A percentile compares a stretch with the other conserved stretches of the same genome.
Conservation (phyloP, 2,797 vertebrate species). For the Epinephelus awoara region DNA sequence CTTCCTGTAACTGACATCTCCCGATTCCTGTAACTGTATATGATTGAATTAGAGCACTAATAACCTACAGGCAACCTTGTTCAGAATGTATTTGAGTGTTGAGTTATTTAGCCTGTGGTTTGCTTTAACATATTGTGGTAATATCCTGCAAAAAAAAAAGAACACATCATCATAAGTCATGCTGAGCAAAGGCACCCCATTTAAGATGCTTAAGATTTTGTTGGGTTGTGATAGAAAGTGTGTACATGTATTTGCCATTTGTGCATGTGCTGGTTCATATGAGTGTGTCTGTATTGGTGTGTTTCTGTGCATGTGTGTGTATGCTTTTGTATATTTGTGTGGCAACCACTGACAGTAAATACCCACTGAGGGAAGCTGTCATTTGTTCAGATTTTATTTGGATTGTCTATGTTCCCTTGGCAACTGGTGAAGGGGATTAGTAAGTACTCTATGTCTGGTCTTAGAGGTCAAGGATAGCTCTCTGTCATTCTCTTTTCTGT, state of each 20-base stretch:
- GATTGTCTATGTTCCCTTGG: slow-evolving; percentile 63
- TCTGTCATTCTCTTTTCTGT: slow-evolving; percentile 54
- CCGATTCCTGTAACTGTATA: not conserved
- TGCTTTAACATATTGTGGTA: not conserved
- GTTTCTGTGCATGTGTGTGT: not conserved
- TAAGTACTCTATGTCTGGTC: slow-evolving; percentile 61
- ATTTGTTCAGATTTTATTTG: slow-evolving; percentile 57
- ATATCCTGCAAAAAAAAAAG: not conserved
- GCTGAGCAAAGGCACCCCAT: not conserved
- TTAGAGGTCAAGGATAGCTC: slow-evolving; percentile 66
- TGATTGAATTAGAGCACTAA: not conserved
- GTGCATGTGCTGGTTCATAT: not conserved
- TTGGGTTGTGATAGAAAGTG: not conserved
- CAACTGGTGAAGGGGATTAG: slow-evolving; percentile 65
- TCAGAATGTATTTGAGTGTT: not conserved
- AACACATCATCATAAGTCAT: not conserved
- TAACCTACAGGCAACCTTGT: not conserved
- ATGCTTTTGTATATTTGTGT: not conserved
- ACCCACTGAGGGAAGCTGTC: slow-evolving; percentile 36
- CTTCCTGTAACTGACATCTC: not conserved
- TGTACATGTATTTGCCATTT: not conserved
- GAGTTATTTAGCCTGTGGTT: not conserved
- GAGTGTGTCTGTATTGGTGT: not conserved
- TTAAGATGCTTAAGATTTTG: not conserved
- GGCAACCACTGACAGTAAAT: slow-evolving; percentile 37